Percentiles rank a stretch among this genome's conserved stretches.
These are phyloP conservation scores for Trichacis sp. DNA, from an alignment of 2,888 invertebrate species.

Conservation along the genomic window DNA sequence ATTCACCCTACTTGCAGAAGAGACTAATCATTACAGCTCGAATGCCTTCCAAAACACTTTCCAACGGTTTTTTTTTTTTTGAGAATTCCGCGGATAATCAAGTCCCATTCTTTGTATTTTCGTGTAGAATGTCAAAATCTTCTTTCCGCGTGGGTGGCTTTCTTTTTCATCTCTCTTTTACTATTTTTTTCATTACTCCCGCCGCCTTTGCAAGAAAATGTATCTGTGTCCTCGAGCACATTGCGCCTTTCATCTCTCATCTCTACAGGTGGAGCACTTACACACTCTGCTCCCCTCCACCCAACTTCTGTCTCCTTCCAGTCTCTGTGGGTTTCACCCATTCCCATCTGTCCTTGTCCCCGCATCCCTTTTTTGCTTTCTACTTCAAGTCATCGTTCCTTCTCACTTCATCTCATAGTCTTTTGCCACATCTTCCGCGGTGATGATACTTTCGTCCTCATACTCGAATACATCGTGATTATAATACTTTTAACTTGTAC, in stretches of 20 bases:
- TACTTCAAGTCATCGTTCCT: conserved; percentile 23
- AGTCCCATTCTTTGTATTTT: conserved; percentile 25
- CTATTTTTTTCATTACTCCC: conserved; percentile 41
- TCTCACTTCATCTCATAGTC: conserved; percentile 16
- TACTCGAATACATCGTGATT: conserved; percentile 63
- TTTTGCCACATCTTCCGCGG: conserved; percentile 26
- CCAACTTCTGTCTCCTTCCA: conserved; percentile 40
- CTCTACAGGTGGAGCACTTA: conserved; percentile 64
- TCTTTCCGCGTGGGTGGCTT: neutral
- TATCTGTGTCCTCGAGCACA: conserved; percentile 62
- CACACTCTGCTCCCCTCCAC: conserved; percentile 54
- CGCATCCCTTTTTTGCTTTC: conserved; percentile 40
- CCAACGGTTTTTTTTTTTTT: no score
- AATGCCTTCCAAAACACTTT: no score
- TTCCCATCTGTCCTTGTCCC: conserved; percentile 42
- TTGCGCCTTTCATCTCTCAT: conserved; percentile 65
- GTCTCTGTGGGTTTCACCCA: conserved; percentile 38
- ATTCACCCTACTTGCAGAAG: no score
- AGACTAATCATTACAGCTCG: no score
- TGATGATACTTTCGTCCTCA: conserved; percentile 34
- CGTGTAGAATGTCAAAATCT: conserved; percentile 20
- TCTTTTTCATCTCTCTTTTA: conserved; percentile 29
- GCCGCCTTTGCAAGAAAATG: conserved; percentile 55
- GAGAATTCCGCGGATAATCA: conserved; percentile 24
- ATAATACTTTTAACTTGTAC: conserved; percentile 65